These are phyloP conservation scores for Eupelmus urozonus DNA, from an alignment of 2,888 invertebrate genomes.

Conservation along the genomic window DNA sequence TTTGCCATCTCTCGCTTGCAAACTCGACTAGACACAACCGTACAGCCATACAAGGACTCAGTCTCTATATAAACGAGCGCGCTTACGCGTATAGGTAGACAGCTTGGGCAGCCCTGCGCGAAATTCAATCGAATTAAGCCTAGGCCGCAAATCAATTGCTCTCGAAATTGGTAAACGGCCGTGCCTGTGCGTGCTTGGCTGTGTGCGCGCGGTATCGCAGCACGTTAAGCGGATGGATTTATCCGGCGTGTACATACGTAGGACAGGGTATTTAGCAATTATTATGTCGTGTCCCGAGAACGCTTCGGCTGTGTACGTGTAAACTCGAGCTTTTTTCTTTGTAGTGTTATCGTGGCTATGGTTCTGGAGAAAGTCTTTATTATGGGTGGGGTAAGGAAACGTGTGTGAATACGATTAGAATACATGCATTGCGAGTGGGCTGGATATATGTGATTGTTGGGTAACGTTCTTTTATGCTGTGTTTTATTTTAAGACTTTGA, in stretches of 20 bases:
- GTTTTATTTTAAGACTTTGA: too few species aligned
- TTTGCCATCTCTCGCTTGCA: not conserved
- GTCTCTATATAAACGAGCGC: too few species aligned
- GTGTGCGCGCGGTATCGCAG: not conserved
- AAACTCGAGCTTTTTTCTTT: too few species aligned
- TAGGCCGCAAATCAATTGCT: conserved; percentile 59
- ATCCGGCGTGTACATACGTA: conserved; percentile 36
- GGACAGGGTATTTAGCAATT: conserved; percentile 66
- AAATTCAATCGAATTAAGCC: conserved; percentile 58
- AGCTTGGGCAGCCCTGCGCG: not conserved
- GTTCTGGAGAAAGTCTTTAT: too few species aligned
- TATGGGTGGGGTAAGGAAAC: too few species aligned
- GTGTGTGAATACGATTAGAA: too few species aligned
- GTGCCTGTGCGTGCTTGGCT: not conserved
- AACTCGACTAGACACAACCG: conserved; percentile 27
- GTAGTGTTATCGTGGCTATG: too few species aligned
- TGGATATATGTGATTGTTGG: too few species aligned
- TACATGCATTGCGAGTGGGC: too few species aligned
- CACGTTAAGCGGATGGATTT: conserved; percentile 61
- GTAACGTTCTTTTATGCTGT: too few species aligned
- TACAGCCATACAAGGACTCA: too few species aligned
- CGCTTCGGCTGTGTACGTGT: not conserved
- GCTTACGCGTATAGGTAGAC: not conserved
- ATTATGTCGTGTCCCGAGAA: conserved; percentile 50
- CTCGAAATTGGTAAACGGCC: conserved; percentile 55